Evolutionary conservation across 1,140 invertebrate genomes (phyloP).

Genomic region (Orussus abietinus): DNA sequence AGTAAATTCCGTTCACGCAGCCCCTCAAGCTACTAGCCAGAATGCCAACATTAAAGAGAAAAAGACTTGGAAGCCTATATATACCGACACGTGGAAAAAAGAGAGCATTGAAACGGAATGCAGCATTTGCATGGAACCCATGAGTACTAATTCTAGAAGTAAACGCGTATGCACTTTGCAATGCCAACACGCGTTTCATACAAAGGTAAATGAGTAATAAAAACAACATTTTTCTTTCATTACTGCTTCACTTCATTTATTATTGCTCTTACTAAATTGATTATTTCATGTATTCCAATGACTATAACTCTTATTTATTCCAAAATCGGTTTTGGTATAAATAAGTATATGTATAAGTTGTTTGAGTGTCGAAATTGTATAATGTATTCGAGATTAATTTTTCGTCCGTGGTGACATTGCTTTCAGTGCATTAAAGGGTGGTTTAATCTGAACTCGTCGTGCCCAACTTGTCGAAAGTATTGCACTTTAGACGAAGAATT

Average conservation of each 20-base stretch:
- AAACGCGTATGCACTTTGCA: slow-evolving; percentile 16
- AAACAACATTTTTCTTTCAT: too few species aligned
- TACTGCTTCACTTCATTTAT: too few species aligned
- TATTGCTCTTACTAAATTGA: too few species aligned
- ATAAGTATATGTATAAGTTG: slow-evolving; percentile 8
- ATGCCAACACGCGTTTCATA: slow-evolving; percentile 34
- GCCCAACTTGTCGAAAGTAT: slow-evolving; percentile 29
- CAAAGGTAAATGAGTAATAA: slow-evolving; percentile 17
- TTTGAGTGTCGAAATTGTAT: too few species aligned
- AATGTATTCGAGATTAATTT: too few species aligned
- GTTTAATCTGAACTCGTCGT: slow-evolving; percentile 26
- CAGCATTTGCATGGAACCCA: slow-evolving; percentile 23
- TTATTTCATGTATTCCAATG: slow-evolving; percentile 5
- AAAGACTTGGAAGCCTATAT: slow-evolving; percentile 9
- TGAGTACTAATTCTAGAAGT: slow-evolving; percentile 8
- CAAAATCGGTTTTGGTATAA: slow-evolving; percentile 4
- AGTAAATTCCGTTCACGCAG: slow-evolving; percentile 1
- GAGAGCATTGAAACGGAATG: slow-evolving; percentile 24
- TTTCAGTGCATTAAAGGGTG: slow-evolving; percentile 34
- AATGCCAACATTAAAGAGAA: neutral
- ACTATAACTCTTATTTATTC: neutral
- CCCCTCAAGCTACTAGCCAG: neutral
- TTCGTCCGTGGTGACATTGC: too few species aligned
- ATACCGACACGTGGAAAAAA: slow-evolving; percentile 17
- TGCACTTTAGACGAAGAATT: slow-evolving; percentile 31